Evolutionary conservation across 2,888 invertebrate genomes (phyloP), one percentile per base, ranked within the genome.

Genomic region (Acanthosepion lycidas): DNA sequence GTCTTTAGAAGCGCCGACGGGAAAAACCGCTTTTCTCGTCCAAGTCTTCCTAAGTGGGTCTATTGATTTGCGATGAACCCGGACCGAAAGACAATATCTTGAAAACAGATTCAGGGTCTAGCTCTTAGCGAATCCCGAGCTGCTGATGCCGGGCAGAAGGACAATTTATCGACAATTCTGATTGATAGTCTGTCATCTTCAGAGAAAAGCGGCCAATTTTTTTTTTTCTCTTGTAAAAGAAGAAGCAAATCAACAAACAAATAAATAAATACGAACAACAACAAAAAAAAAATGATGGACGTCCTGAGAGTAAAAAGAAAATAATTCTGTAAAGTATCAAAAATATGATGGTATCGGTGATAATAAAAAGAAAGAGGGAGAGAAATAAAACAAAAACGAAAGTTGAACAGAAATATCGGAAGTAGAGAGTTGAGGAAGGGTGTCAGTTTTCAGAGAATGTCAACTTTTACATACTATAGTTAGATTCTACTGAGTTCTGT

Each of bases 131-230:
- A n/a, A 78, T 78, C 78, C n/a, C 15, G 78, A n/a, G 78, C 8
- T 78, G 28, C 78, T 15, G n/a, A 78, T n/a, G 78, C 28, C 78
- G 78, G 78, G 28, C 78, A 78, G 78, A 78, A 78, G 78, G 78
- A 78, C 78, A 78, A 78, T 78, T 78, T 78, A 78, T 78, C 78
- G 78, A 78, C 78, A 78, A 78, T 78, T n/a, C 28, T 78, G 78
- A 78, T 78, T 78, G 78, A 78, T 78, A 78, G 78, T 78, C 78
- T 78, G 78, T 78, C 78, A 78, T 78, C 78, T n/a, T 78, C 78
- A 78, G 78, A 78, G n/a, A 78, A 78, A 78, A 78, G 28, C 78
- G 78, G 78, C 78, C n/a, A 8, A n/a, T 78, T 33, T 33, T 33
- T 33, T 33, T n/a, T 78, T 78, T 78, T 78, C 1, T n/a, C 12